These are phyloP conservation scores for Drosophila ironensis DNA, from an alignment of 1,140 invertebrate genomes.

Conservation along the genomic window DNA sequence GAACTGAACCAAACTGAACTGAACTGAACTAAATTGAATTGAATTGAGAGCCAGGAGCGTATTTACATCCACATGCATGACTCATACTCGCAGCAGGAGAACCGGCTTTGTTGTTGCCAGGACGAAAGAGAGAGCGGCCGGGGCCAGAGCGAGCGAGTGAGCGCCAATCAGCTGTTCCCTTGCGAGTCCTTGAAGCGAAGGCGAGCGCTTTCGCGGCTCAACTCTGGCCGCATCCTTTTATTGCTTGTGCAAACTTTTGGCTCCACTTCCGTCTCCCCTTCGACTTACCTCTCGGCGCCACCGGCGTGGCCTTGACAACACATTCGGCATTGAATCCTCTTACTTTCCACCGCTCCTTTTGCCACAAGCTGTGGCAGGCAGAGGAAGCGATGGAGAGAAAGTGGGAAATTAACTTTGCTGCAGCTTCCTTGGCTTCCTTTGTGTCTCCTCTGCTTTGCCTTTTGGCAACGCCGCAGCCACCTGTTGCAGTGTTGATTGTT, in stretches of 20 bases:
- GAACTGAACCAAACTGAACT: no score
- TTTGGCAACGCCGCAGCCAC: constrained; percentile 18
- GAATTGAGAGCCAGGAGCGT: constrained; percentile 31
- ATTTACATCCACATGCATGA: constrained; percentile 62
- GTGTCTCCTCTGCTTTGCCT: constrained; percentile 1
- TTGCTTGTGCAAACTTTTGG: constrained; percentile 11
- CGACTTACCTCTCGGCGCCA: background rate
- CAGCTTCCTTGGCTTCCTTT: constrained; percentile 33
- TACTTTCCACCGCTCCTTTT: background rate
- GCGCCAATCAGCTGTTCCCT: constrained; percentile 23
- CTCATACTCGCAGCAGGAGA: constrained; percentile 53
- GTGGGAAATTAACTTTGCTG: constrained; percentile 15
- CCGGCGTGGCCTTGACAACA: constrained; percentile 40
- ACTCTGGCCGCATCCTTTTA: constrained; percentile 19
- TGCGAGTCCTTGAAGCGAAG: constrained; percentile 11
- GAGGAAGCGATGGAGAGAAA: background rate
- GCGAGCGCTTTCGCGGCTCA: constrained; percentile 1
- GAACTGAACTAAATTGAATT: no score
- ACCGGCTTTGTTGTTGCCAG: constrained; percentile 27
- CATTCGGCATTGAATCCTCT: constrained; percentile 43
- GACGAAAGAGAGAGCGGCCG: background rate
- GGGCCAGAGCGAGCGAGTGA: background rate
- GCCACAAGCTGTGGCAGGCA: background rate
- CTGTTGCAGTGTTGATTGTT: constrained; percentile 21
- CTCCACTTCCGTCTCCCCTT: constrained; percentile 13